phyloP scores from a whole-genome alignment of 2,888 invertebrate species.

The Ormyrus labotus region DNA sequence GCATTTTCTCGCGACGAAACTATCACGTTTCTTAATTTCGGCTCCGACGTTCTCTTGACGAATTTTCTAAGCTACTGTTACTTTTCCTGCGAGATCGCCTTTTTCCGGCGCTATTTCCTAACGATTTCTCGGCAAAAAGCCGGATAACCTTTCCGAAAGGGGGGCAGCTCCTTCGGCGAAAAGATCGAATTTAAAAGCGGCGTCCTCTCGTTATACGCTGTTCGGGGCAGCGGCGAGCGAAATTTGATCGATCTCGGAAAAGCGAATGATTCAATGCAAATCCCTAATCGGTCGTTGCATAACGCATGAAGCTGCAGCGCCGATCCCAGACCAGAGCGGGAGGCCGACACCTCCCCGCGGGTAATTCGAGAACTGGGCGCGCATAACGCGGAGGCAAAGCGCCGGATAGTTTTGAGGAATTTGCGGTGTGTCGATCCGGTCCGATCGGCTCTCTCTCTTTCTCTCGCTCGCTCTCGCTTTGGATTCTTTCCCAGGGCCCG shows the following conservation, averaged over 20 bases:
- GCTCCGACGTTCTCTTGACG: no score
- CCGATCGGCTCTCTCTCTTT: conserved; percentile 11
- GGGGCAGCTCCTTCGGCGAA: no score
- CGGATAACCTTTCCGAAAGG: no score
- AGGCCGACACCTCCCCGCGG: not conserved
- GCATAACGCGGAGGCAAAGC: conserved; percentile 28
- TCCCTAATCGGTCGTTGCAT: conserved; percentile 12
- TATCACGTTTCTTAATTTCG: no score
- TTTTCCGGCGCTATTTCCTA: no score
- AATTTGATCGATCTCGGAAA: not conserved
- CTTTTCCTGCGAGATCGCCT: no score
- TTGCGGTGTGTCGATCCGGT: conserved; percentile 40
- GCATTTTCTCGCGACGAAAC: no score
- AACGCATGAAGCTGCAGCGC: not conserved
- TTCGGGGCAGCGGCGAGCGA: not conserved
- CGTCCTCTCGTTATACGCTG: not conserved
- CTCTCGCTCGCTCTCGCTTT: not conserved
- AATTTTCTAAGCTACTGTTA: no score
- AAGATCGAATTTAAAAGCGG: no score
- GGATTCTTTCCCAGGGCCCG: conserved; percentile 35
- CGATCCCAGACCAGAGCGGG: no score
- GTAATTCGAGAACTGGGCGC: not conserved
- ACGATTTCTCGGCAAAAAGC: no score
- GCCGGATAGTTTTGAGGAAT: conserved; percentile 49
- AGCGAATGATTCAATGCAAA: conserved; percentile 4